A percentile compares a stretch with the other conserved stretches of the same genome.
Evolutionary conservation across 2,113 vertebrate genomes (phyloP).

Genomic region (Lampris incognitus): DNA sequence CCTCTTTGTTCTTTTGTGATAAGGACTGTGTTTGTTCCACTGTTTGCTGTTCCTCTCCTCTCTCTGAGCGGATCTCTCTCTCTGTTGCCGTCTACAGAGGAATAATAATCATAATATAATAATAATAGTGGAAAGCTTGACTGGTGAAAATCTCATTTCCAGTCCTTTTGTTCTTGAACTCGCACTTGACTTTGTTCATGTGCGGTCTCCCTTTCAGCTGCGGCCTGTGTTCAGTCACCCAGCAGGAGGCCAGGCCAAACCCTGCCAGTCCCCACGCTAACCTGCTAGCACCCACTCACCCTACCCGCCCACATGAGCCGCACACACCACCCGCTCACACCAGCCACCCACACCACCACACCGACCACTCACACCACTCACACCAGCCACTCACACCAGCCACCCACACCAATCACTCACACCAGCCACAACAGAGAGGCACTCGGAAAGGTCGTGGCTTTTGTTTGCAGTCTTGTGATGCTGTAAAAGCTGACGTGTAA

Average conservation of each 20-base stretch:
- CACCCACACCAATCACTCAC: too few relatives aligned
- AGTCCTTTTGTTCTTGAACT: constrained; percentile 43
- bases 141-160: constrained; percentile 50
- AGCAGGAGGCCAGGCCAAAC: background rate
- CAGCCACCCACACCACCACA: too few relatives aligned
- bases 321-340: too few relatives aligned
- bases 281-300: too few relatives aligned
- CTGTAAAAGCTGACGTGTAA: too few relatives aligned
- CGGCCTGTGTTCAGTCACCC: background rate
- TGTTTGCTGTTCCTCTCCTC: background rate
- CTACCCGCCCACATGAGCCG: too few relatives aligned
- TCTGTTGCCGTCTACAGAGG: constrained; percentile 18
- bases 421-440: too few relatives aligned
- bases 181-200: constrained; percentile 1
- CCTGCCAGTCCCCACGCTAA: background rate
- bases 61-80: background rate
- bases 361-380: too few relatives aligned
- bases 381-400: too few relatives aligned
- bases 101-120: constrained; percentile 23
- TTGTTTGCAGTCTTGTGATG: too few relatives aligned
- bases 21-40: constrained; percentile 4
- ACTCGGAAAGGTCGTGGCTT: too few relatives aligned
- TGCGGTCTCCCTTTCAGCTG: background rate
- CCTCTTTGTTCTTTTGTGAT: constrained; percentile 49
- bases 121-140: constrained; percentile 23